Percentiles rank a stretch among this genome's conserved stretches.
Conservation (phyloP, 2,888 invertebrate genomes). For the Eupithecia abbreviata region DNA sequence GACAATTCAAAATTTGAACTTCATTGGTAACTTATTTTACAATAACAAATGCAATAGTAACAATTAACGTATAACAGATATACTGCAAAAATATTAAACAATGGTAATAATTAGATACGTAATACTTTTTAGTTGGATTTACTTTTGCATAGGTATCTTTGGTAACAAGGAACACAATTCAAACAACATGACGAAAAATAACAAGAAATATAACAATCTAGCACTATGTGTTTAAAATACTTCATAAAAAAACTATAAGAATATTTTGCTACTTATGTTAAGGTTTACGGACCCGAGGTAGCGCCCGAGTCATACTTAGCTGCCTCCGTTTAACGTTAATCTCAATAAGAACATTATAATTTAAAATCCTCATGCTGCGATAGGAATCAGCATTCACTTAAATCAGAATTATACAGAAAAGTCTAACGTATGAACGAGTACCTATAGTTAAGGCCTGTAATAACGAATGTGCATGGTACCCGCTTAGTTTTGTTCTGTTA, state of each 20-base stretch:
- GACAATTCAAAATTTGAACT: slow-evolving; percentile 76
- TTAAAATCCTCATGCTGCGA: neutral
- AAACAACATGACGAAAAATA: slow-evolving; percentile 67
- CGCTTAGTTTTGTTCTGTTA: slow-evolving; percentile 16
- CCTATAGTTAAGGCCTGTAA: neutral
- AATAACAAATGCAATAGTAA: slow-evolving; percentile 71
- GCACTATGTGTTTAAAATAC: slow-evolving; percentile 53
- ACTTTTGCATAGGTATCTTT: slow-evolving; percentile 69
- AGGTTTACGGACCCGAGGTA: slow-evolving; percentile 24
- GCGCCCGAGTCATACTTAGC: slow-evolving; percentile 34
- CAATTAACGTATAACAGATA: slow-evolving; percentile 50
- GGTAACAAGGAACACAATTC: slow-evolving; percentile 83
- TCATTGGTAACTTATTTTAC: slow-evolving; percentile 76
- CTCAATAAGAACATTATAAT: neutral
- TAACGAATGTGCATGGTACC: slow-evolving; percentile 6
- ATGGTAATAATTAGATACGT: slow-evolving; percentile 8
- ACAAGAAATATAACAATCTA: slow-evolving; percentile 80
- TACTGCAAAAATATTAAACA: slow-evolving; percentile 60
- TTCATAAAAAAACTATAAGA: slow-evolving; percentile 23
- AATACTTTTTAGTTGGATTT: slow-evolving; percentile 46
- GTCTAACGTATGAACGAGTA: slow-evolving; percentile 2
- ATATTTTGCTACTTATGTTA: slow-evolving; percentile 36
- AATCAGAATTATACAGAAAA: slow-evolving; percentile 6
- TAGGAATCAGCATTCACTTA: too few relatives aligned
- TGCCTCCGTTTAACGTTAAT: slow-evolving; percentile 29